phyloP scores from a whole-genome alignment of 2,888 invertebrate genomes.

The Pseudeuparius sepicola region DNA sequence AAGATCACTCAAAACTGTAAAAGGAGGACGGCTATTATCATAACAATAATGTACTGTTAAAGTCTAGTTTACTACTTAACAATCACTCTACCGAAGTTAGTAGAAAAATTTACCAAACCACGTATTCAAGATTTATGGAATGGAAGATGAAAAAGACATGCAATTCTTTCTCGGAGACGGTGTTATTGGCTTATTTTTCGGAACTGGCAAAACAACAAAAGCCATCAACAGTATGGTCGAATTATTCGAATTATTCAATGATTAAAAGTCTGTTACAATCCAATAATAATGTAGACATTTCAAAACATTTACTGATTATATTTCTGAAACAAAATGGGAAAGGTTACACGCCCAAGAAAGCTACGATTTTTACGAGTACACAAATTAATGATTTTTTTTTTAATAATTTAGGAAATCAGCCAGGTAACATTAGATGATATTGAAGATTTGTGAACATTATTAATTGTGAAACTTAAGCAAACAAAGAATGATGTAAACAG shows the following conservation, averaged over 20 bases:
- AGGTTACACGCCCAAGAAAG: conserved; percentile 15
- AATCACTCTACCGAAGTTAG: conserved; percentile 2
- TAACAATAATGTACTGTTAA: not conserved
- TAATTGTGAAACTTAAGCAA: conserved; percentile 13
- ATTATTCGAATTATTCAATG: conserved; percentile 10
- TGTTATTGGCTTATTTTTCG: conserved; percentile 26
- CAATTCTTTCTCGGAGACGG: conserved; percentile 24
- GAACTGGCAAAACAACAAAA: conserved; percentile 22
- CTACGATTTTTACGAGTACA: conserved; percentile 16
- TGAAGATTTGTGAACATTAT: conserved; percentile 15
- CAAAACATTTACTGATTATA: conserved; percentile 9
- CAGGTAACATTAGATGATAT: conserved; percentile 21
- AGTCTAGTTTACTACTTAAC: not conserved
- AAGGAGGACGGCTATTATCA: too few species aligned
- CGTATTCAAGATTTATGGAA: conserved; percentile 19
- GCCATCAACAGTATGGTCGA: conserved; percentile 12
- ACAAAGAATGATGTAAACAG: conserved; percentile 13
- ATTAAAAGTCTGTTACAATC: conserved; percentile 11
- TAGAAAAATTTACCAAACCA: not conserved
- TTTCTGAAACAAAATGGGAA: conserved; percentile 14
- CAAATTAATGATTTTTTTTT: conserved; percentile 16
- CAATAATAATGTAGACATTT: too few species aligned
- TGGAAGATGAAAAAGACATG: conserved; percentile 23
- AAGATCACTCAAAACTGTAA: too few species aligned
- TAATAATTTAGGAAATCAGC: conserved; percentile 22